Base-by-base conservation (phyloP, 1,140 invertebrate species). In the Pseudomyrmex pallidus region DNA sequence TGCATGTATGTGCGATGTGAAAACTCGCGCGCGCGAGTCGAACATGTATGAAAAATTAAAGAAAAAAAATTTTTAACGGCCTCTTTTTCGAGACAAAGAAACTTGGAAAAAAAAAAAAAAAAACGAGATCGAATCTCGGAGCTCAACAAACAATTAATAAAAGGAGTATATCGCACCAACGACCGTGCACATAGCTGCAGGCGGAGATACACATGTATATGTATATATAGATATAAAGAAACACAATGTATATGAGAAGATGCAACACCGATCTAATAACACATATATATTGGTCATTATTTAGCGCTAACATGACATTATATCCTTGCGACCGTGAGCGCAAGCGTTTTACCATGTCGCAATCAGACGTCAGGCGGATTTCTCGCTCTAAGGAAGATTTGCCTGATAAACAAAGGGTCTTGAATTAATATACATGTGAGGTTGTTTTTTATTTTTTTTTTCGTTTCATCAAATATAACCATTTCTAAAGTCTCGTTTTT, bases 131-230 rank as follows among this genome's bases (percentile, higher is more conserved):
- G 70, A 62, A 70, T 61, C 62, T 78, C 59, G 88, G 35, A 35
- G 85, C 85, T 82, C 86, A 85, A 82, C n/a, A n/a, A 87, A 82
- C 89, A 91, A 91, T 85, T 84, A 89, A 91, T 83, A 35, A 35
- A 86, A 86, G 90, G 85, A 92, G 83, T 89, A 89, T 90, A 89
- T 90, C 84, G 87, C 86, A 87, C 90, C 82, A 92, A 93, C 88
- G 90, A 92, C 93, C 92, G 92, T 94, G 92, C 93, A 93, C 85
- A 93, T 89, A 93, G 90, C 90, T 93, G 92, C 90, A 94, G 92
- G 91, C 92, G 87, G 88, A 91, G 88, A 91, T 93, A 93, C 86
- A 91, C 83, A 84, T 86, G 82, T 80, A 76, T 68, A 80, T 73
- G 83, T 63, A 70, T 73, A 74, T 77, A 66, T 54, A 77, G 48